A percentile compares a stretch with the other conserved stretches of the same genome.
Conservation (phyloP, 2,888 invertebrate genomes). For the Oasisia sp. region DNA sequence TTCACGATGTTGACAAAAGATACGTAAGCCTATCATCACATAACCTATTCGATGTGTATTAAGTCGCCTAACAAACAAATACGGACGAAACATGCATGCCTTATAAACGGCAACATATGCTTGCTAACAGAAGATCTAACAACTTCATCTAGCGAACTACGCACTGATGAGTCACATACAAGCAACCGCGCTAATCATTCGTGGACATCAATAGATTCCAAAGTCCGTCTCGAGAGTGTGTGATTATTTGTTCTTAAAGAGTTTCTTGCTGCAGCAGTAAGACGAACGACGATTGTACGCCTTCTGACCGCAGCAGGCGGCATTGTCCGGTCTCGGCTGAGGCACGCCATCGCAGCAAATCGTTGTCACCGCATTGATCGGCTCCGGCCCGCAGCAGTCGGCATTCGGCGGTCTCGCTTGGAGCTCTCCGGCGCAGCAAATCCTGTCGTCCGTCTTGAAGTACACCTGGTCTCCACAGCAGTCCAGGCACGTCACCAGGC, state of each 20-base stretch:
- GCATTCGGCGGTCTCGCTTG: background rate
- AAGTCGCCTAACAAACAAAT: too few species aligned
- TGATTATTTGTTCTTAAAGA: background rate
- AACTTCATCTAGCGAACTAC: background rate
- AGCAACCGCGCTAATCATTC: background rate
- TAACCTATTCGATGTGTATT: too few species aligned
- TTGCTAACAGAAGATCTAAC: background rate
- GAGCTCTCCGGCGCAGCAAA: background rate
- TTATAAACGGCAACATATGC: too few species aligned
- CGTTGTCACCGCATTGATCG: background rate
- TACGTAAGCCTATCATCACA: too few species aligned
- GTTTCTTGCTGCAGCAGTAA: background rate
- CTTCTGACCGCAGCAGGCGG: background rate
- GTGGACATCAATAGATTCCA: background rate
- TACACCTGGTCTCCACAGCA: too few species aligned
- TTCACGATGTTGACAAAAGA: too few species aligned
- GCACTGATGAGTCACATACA: background rate
- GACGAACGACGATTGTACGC: background rate
- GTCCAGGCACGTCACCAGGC: too few species aligned
- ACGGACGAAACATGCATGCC: too few species aligned
- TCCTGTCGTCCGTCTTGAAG: background rate
- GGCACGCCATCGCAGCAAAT: background rate
- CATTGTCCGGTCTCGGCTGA: background rate
- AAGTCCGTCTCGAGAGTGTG: background rate
- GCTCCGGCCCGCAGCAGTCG: background rate